Evolutionary conservation across 1,140 invertebrate species (phyloP), one percentile per base, ranked within the genome.

Genomic region (Nasonia giraulti): DNA sequence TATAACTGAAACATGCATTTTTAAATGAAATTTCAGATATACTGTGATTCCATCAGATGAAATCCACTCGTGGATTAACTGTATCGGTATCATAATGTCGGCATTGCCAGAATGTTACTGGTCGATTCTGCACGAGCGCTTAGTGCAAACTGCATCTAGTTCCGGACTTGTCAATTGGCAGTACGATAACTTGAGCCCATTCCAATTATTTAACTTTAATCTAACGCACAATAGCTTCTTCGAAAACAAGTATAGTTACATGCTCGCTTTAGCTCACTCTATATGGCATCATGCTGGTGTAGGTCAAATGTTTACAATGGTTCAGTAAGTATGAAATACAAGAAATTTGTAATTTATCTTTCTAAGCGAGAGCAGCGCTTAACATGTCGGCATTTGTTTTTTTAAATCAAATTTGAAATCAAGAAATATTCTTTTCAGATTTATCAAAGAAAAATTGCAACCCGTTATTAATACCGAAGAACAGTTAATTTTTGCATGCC

Each of bases 11-110:
- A 27, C 12, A 47, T 76, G 2, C 31, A 8, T 80, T 85, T 74
- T 10, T 20, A 69, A 47, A 33, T 62, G 74, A 78, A 87, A 82
- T 89, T 87, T 85, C 75, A 96, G 95, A 66, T 97, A 96, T 87
- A 96, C 96, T 0, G 95, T 96, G 0, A 96, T 98, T 80, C 96
- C 97, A 6, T 93, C 96, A 1, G 94, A 95, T 55, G 96, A 98
- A 88, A 96, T 99, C 82, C 96, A 98, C 89, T 94, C 96, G 11
- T 99, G 98, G 97, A 98, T 99, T 87, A 99, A 99, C 93, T 97
- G 97, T 0, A 95, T 99, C 37, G 98, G 97, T 23, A 93, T 99
- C 3, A 94, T 99, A 40, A 94, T 99, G 89, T 97, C 98, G 0
- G 97, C 98, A 0, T 91, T 99, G n/a, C 98, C 98, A 0, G 97